Evolutionary conservation across 1,140 invertebrate genomes (phyloP), one percentile per base, ranked within the genome.

Genomic region (Elymnias hypermnestra): DNA sequence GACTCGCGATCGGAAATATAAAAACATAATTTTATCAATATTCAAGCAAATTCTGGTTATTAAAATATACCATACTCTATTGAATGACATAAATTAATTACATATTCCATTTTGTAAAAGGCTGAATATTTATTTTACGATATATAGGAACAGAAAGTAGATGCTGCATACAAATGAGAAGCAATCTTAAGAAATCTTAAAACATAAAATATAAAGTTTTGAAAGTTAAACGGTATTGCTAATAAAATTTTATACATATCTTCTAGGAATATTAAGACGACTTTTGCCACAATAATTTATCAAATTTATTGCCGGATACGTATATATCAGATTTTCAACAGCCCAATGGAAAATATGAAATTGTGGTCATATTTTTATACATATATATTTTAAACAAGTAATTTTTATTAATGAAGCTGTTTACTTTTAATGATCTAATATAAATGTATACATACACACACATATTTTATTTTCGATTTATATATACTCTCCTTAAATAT

Each of bases 81-180:
- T 4, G 7, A 6, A 13, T 29, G 10, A 5, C 13, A 5, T 12
- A 12, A 13, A 2, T 5, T 12, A 5, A 2, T 7, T 13, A 29
- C 6, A 12, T 7, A 29, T n/a, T 26, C 23, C 6, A 9, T 26
- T 26, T 26, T 9, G 23, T 26, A 3, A 9, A 26, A 26, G 23
- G 26, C 26, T 29, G 13, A 29, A 5, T 9, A 29, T 29, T 12
- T 29, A 29, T 29, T 13, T 26, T 13, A 3, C 10, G 5, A 12
- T 29, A 29, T 29, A 21, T 21, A 28, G 44, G 23, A 46, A 29
- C 33, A 46, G 44, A 46, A 46, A 46, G 44, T 46, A 37, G 29
- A 37, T 13, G 15, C 23, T 38, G 44, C 36, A 46, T 46, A 46
- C 39, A 25, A 46, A 46, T 46, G 36, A 46, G 35, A 36, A 38